These are phyloP conservation scores for Tachina lurida DNA, from an alignment of 2,888 invertebrate genomes.

Conservation along the genomic window DNA sequence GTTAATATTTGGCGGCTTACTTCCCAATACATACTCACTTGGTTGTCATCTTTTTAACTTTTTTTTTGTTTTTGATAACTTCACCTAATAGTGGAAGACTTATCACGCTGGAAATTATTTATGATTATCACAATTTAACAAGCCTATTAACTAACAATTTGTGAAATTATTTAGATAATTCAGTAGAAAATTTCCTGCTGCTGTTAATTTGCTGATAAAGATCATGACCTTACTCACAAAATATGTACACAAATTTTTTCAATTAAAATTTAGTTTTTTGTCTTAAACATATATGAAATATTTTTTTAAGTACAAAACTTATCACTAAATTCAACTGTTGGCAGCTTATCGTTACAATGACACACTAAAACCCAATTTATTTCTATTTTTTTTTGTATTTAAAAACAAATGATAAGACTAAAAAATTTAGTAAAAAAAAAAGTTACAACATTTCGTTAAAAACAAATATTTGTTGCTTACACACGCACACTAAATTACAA, in stretches of 20 bases:
- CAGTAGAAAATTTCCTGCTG: constrained; percentile 19
- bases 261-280: neutral
- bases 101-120: neutral
- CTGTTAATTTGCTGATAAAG: constrained; percentile 36
- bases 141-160: constrained; percentile 9
- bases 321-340: neutral
- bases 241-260: neutral
- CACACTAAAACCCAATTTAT: constrained; percentile 15
- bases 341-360: constrained; percentile 49
- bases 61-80: constrained; percentile 1
- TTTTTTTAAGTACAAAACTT: neutral
- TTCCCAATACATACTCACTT: too few relatives aligned
- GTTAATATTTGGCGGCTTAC: too few relatives aligned
- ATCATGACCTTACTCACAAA: constrained; percentile 43
- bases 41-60: neutral
- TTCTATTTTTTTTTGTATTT: constrained; percentile 9
- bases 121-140: neutral
- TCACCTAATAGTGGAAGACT: neutral
- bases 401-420: constrained; percentile 50
- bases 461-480: constrained; percentile 40
- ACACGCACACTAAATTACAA: neutral
- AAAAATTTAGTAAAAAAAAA: constrained; percentile 1
- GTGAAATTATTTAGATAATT: constrained; percentile 8
- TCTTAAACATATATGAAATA: neutral
- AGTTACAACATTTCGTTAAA: constrained; percentile 50